These are phyloP conservation scores for Scotopteryx bipunctaria DNA, from an alignment of 2,888 invertebrate species.

Conservation along the genomic window DNA sequence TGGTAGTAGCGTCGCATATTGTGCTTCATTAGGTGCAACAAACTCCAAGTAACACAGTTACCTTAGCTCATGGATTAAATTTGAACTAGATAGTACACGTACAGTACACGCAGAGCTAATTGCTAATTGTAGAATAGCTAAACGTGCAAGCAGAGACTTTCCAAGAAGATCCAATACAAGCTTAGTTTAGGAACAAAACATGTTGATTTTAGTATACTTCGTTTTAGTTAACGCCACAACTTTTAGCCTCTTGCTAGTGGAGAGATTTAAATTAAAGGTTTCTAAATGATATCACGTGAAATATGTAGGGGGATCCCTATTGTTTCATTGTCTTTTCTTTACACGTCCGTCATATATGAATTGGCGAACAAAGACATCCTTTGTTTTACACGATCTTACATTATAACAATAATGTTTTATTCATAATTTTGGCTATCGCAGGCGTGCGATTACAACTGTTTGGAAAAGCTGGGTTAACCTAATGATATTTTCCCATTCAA, in stretches of 20 bases:
- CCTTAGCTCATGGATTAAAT: constrained; percentile 36
- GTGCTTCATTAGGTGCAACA: constrained; percentile 36
- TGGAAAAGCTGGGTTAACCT: neutral
- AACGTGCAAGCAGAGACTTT: constrained; percentile 23
- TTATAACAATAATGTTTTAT: no score
- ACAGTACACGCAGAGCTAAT: constrained; percentile 27
- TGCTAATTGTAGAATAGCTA: constrained; percentile 36
- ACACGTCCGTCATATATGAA: no score
- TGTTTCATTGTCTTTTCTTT: no score
- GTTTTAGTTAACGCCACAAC: constrained; percentile 4
- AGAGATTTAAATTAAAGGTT: neutral
- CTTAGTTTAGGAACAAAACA: constrained; percentile 13
- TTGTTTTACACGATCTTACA: no score
- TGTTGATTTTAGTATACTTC: constrained; percentile 9
- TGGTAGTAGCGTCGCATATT: constrained; percentile 31
- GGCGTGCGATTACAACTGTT: neutral
- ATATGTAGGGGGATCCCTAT: no score
- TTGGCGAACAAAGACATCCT: no score
- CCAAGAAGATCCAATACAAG: constrained; percentile 13
- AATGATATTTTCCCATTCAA: constrained; percentile 2
- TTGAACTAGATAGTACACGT: constrained; percentile 34
- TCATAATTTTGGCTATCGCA: neutral
- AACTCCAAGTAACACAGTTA: constrained; percentile 36
- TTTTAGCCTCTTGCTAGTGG: neutral
- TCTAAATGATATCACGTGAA: no score